A percentile compares a stretch with the other conserved stretches of the same genome.
Conservation (phyloP, 2,113 vertebrate species). For the Melozone crissalis region DNA sequence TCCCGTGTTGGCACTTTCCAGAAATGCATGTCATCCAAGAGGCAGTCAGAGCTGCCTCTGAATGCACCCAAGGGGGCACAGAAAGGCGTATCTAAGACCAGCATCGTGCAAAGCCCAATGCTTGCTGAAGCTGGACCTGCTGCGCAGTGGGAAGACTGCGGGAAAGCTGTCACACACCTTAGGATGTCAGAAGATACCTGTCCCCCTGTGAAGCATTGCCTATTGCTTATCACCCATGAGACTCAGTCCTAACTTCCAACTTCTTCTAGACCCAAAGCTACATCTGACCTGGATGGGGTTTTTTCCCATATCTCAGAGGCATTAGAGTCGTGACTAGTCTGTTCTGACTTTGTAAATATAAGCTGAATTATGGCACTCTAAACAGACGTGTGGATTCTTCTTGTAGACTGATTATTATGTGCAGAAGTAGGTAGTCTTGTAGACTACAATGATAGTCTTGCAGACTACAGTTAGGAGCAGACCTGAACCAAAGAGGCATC, state of each 20-base stretch:
- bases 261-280: not conserved
- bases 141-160: not conserved
- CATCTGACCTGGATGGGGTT: not conserved
- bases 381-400: not conserved
- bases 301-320: not conserved
- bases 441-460: not conserved
- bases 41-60: not conserved
- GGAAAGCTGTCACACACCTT: not conserved
- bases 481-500: not conserved
- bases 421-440: not conserved
- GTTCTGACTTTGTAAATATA: not conserved
- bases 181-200: not conserved
- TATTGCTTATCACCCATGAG: not conserved
- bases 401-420: not conserved
- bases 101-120: not conserved
- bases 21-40: rapidly evolving
- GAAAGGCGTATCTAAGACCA: not conserved
- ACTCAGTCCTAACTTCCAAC: not conserved
- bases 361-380: not conserved
- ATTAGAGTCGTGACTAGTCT: not conserved
- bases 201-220: not conserved
- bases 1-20: not conserved
- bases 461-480: not conserved
- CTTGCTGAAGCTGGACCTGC: not conserved
- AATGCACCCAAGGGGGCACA: rapidly evolving